Conservation (phyloP, 2,113 vertebrate species). For the Tragelaphus buxtoni region DNA sequence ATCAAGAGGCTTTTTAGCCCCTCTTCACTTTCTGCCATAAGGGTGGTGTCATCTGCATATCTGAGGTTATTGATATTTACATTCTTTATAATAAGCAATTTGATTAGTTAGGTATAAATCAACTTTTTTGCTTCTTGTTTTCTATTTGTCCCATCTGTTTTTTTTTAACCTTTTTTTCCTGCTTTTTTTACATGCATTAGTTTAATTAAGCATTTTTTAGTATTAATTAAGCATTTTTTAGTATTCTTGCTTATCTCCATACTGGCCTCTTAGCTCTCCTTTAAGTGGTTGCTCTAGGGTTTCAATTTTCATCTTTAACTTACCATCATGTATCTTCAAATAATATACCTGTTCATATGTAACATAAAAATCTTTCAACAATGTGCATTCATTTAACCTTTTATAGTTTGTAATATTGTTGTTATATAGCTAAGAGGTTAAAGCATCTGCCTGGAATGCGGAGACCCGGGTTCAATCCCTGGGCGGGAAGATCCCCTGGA, state of each 20-base stretch:
- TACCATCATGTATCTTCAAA: neutral
- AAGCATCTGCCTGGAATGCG: no score
- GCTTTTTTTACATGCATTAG: neutral
- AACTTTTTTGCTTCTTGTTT: neutral
- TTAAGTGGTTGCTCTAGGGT: neutral
- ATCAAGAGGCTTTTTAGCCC: no score
- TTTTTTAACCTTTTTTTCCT: neutral
- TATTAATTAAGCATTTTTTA: neutral
- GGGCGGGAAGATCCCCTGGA: no score
- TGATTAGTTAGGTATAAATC: neutral
- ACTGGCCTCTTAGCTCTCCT: neutral
- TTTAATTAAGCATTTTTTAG: neutral
- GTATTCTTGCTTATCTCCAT: neutral
- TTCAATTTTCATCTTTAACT: neutral
- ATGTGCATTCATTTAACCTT: neutral
- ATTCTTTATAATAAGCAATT: neutral
- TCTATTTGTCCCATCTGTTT: neutral
- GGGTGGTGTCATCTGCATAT: no score
- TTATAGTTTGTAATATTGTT: neutral
- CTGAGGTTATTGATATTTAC: neutral
- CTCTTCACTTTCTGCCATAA: no score
- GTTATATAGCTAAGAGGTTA: neutral
- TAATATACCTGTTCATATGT: neutral
- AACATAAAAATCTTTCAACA: neutral
- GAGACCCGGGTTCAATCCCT: no score